Conservation (phyloP, 2,888 invertebrate genomes). For the Chrysina gloriosa region DNA sequence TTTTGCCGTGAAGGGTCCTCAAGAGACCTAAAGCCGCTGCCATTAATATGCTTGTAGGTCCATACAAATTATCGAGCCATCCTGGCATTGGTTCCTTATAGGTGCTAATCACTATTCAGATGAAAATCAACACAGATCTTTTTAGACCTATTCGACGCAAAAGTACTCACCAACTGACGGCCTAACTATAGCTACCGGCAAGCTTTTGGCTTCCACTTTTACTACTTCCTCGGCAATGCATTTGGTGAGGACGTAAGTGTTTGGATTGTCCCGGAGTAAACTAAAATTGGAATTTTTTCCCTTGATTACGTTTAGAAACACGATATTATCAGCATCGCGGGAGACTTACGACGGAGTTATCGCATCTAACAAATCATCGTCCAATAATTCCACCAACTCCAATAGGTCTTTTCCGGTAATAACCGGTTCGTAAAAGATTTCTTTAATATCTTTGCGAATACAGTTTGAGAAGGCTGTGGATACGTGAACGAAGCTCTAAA, state of each 20-base stretch:
- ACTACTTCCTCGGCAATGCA: conserved; percentile 85
- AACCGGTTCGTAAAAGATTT: conserved; percentile 66
- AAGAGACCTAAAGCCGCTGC: conserved; percentile 83
- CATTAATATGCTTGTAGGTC: conserved; percentile 78
- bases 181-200: conserved; percentile 84
- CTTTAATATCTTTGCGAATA: conserved; percentile 67
- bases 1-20: conserved; percentile 79
- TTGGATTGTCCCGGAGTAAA: conserved; percentile 60
- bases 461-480: conserved; percentile 77
- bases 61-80: conserved; percentile 83
- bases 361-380: conserved; percentile 59
- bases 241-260: conserved; percentile 92
- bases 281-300: conserved; percentile 5
- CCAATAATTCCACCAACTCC: conserved; percentile 62
- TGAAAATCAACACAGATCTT: no score
- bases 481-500: conserved; percentile 68
- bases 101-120: conserved; percentile 60
- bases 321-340: no score
- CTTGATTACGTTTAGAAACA: no score
- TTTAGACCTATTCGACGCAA: no score
- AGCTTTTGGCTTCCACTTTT: conserved; percentile 71
- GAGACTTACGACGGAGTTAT: conserved; percentile 60
- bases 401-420: conserved; percentile 60
- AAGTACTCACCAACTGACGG: conserved; percentile 82
- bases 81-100: conserved; percentile 71